Base-by-base conservation (phyloP, 2,797 vertebrate genomes). In the Knipowitschia caucasica region DNA sequence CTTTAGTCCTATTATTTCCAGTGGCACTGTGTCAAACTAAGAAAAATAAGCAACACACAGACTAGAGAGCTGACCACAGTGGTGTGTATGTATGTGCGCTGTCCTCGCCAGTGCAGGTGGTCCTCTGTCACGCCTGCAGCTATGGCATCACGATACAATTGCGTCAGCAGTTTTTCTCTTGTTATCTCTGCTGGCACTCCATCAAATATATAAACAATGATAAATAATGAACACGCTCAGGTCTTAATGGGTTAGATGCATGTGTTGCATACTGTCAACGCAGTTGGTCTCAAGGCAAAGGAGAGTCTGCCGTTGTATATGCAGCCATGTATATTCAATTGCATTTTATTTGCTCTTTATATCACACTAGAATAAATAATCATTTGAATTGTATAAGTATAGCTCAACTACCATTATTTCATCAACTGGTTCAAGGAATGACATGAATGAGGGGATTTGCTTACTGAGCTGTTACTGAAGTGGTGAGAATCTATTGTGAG, bases 121-220 rank as follows among this genome's bases (percentile, higher is more conserved):
- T 26, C 35, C 15, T 36, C 23, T 15, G 23, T 50, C 33, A 23
- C n/a, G 33, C 49, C 49, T 5, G 8, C 33, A 24, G 34, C 11
- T 56, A 43, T 57, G 43, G 58, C 55, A 58, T 45, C 31, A 65
- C 62, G 71, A 75, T 75, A 77, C 62, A 59, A 31, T 69, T 64
- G 68, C 56, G 73, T 82, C 75, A 78, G 83, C 75, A 64, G 26
- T 81, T 78, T 83, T 61, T 63, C 57, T 27, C 64, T 76, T 71
- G 66, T 85, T 85, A 77, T 69, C 73, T 64, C 60, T 4, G 4
- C 64, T 69, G 69, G 64, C 62, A 63, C 64, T 73, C 62, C 43
- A 62, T 74, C 70, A 76, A 63, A 80, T 51, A 68, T 68, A 69
- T 67, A 76, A 78, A 63, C 60, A 73, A 75, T 72, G 53, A 80